Evolutionary conservation across 2,888 invertebrate species (phyloP).

Genomic region (Nomada ruficornis): DNA sequence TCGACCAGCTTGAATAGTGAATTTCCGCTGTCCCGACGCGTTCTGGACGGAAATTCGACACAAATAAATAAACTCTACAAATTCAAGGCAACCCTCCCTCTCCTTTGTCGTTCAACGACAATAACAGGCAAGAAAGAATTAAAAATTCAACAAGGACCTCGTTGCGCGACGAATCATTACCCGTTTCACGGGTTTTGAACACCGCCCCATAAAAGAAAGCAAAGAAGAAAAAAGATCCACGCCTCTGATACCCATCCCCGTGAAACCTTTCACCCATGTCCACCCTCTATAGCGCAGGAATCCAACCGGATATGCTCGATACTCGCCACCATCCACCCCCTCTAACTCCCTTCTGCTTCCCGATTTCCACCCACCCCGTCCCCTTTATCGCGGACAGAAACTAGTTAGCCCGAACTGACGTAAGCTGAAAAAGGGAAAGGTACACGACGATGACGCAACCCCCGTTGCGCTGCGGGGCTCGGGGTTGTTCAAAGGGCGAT

Average conservation of each 20-base stretch:
- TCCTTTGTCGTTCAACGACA: background rate
- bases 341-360: conserved; percentile 3
- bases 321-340: conserved; percentile 17
- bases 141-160: background rate
- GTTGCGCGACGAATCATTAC: conserved; percentile 20
- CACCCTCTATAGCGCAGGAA: conserved; percentile 26
- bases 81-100: no score
- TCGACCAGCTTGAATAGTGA: no score
- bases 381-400: conserved; percentile 34
- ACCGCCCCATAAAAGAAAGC: conserved; percentile 16
- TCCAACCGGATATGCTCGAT: conserved; percentile 52
- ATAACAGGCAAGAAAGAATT: background rate
- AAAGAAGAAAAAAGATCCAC: conserved; percentile 30
- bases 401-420: conserved; percentile 48
- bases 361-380: conserved; percentile 23
- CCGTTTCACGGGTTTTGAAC: conserved; percentile 70
- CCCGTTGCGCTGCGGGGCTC: conserved; percentile 42
- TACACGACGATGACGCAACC: conserved; percentile 27
- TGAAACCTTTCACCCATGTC: conserved; percentile 50
- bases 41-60: no score
- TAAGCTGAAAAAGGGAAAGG: conserved; percentile 29
- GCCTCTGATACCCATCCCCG: conserved; percentile 49
- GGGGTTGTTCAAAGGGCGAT: conserved; percentile 77
- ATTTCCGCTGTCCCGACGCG: no score
- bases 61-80: no score